Evolutionary conservation across 2,888 invertebrate species (phyloP), one percentile per base, ranked within the genome.

Genomic region (Hypselothyrea guttata): DNA sequence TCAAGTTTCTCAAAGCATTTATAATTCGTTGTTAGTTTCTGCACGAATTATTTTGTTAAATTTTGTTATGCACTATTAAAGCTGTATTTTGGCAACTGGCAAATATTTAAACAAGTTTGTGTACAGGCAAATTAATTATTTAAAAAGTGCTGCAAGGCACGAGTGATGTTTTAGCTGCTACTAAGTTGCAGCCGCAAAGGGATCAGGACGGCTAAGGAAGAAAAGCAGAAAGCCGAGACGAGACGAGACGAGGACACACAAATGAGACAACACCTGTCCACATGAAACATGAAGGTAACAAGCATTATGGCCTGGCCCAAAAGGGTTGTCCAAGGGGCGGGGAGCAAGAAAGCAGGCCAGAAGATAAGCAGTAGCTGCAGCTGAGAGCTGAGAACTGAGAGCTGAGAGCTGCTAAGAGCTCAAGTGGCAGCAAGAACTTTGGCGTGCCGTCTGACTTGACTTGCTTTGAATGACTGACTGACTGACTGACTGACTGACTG

Each of bases 181-280:
- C 7, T 7, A 16, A 33, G 45, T 16, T 40, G 2, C 18, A 27
- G 4, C n/a, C 3, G 16, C 13, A 33, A 7, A 11, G 11, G 28
- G 7, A 15, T 11, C 2, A 18, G 8, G 9, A 18, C 8, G 13
- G 2, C n/a, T 4, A 1, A 38, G 7, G 9, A 8, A 5, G 5
- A 16, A 27, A 5, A 13, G 7, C 2, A 16, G 18, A 12, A 28
- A 4, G n/a, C 12, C 7, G 11, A 31, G n/a, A 30, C 9, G 35
- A 42, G 18, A 13, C 22, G 37, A 30, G 15, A 8, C 11, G 45
- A 31, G n/a, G 28, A 13, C 47, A 22, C 51, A 53, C 52, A 76
- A 75, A 78, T 60, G 68, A 59, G 84, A 61, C 56, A 79, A 79
- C 77, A 76, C 81, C 84, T 84, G 81, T 54, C 53, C 60, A 62